Percentiles rank a stretch among this genome's conserved stretches.
These are phyloP conservation scores for Cheiracanthium punctorium DNA, from an alignment of 2,888 invertebrate genomes.

Conservation along the genomic window DNA sequence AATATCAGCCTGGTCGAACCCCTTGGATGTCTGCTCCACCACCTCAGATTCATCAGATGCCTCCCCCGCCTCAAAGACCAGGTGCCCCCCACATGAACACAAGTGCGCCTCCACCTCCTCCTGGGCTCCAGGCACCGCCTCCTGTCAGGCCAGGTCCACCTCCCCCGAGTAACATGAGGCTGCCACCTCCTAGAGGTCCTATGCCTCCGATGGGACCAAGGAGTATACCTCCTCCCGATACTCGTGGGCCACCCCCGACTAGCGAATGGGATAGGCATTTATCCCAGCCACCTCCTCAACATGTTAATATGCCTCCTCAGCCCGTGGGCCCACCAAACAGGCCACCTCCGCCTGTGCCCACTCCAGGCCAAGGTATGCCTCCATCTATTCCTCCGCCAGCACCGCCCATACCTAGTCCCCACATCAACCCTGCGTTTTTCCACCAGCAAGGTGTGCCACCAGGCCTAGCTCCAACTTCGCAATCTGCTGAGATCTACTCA, in stretches of 20 bases:
- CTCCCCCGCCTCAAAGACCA: slow-evolving; percentile 76
- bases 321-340: slow-evolving; percentile 71
- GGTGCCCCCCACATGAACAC: slow-evolving; percentile 77
- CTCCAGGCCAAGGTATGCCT: slow-evolving; percentile 71
- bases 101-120: slow-evolving; percentile 75
- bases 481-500: slow-evolving; percentile 79
- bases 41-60: slow-evolving; percentile 72
- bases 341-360: slow-evolving; percentile 70
- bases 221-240: slow-evolving; percentile 78
- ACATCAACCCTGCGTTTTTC: slow-evolving; percentile 98
- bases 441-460: slow-evolving; percentile 79
- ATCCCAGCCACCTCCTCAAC: slow-evolving; percentile 79
- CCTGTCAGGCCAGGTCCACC: slow-evolving; percentile 78
- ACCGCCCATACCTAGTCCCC: slow-evolving; percentile 82
- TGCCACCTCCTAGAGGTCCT: slow-evolving; percentile 72
- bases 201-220: slow-evolving; percentile 75
- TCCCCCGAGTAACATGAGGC: slow-evolving; percentile 78
- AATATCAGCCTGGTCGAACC: slow-evolving; percentile 70
- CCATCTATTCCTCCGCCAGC: slow-evolving; percentile 70
- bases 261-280: slow-evolving; percentile 87
- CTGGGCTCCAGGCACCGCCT: slow-evolving; percentile 76
- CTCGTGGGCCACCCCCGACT: slow-evolving; percentile 79
- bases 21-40: slow-evolving; percentile 74
- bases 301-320: slow-evolving; percentile 69
- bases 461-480: slow-evolving; percentile 78